Conservation (phyloP, 53 echinoderm and acorn worm genomes). For the Paracentrotus lividus region DNA sequence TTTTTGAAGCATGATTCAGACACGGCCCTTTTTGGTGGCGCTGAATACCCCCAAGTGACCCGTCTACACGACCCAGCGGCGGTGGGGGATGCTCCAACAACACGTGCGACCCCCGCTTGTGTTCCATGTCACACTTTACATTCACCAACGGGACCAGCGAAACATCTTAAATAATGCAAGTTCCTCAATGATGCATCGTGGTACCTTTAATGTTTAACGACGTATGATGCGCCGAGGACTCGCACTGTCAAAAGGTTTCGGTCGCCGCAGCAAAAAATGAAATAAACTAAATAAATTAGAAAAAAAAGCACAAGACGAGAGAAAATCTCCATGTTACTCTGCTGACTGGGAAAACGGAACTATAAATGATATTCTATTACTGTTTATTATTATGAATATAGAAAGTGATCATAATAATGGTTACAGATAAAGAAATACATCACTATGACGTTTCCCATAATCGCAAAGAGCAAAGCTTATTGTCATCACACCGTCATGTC, state of each 20-base stretch:
- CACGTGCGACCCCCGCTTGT: not conserved
- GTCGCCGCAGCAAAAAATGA: not conserved
- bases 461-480: not conserved
- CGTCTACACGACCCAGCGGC: not conserved
- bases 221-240: not conserved
- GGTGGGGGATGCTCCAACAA: conserved; percentile 29
- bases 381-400: not conserved
- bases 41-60: not conserved
- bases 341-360: not conserved
- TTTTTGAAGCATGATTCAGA: conserved; percentile 7
- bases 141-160: conserved; percentile 27
- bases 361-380: not conserved
- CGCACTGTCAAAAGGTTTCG: not conserved
- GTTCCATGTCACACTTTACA: conserved; percentile 17
- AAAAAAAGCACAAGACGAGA: not conserved
- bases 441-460: conserved; percentile 3
- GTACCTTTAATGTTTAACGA: conserved; percentile 41
- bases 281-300: conserved; percentile 21
- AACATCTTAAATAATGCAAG: not conserved
- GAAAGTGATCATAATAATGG: not conserved
- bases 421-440: not conserved
- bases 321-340: not conserved
- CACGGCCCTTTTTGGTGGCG: not conserved
- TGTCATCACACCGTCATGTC: not conserved
- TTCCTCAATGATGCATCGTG: conserved; percentile 45